Percentiles rank a stretch among this genome's conserved stretches.
Evolutionary conservation across 2,797 vertebrate genomes (phyloP).

Genomic region (Argya squamiceps): DNA sequence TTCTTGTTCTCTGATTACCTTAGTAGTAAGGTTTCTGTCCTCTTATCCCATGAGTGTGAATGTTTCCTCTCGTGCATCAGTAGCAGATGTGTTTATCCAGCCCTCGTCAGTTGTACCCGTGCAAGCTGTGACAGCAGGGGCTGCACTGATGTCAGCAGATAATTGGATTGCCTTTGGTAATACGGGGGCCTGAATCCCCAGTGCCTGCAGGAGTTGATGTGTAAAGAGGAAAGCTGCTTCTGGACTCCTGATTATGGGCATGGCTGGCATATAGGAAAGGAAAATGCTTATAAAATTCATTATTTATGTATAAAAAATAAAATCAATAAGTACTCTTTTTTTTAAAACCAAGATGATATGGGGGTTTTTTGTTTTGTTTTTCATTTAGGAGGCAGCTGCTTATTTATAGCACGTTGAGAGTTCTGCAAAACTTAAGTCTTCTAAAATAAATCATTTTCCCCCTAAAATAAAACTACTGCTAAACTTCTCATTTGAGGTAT

Average conservation of each 20-base stretch:
- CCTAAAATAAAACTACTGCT: neutral
- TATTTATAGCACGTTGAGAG: neutral
- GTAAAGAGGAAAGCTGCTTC: neutral
- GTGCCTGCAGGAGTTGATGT: neutral
- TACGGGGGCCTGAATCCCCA: neutral
- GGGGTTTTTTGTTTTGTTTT: neutral
- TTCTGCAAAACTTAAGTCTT: neutral
- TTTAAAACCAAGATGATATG: neutral
- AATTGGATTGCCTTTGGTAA: constrained; percentile 29
- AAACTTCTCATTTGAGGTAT: neutral
- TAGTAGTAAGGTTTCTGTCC: neutral
- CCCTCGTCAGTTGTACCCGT: neutral
- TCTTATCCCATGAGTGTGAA: neutral
- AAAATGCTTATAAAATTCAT: neutral
- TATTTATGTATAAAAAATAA: neutral
- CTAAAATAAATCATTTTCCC: neutral
- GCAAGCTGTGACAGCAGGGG: neutral
- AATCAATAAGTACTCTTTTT: neutral
- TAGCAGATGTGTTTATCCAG: neutral
- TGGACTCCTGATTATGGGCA: neutral
- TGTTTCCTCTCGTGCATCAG: neutral
- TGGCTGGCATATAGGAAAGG: neutral
- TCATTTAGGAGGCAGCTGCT: neutral
- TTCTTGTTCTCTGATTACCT: neutral
- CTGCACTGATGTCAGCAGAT: constrained; percentile 11